These are phyloP conservation scores for Rhagoletis zephyria DNA, from an alignment of 1,140 invertebrate species.

Conservation along the genomic window DNA sequence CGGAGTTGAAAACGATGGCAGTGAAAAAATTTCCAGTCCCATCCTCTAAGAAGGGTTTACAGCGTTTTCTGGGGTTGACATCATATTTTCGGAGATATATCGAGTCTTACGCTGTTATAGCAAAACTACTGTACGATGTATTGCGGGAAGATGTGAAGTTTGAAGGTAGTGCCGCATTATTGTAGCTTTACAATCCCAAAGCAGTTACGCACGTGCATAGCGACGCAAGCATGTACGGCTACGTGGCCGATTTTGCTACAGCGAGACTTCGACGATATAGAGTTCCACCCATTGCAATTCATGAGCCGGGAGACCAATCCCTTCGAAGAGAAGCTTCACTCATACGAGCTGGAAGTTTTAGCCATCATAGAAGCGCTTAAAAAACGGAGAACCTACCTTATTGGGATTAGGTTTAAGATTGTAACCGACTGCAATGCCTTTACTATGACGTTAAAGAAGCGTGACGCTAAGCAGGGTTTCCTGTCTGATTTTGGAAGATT, in stretches of 20 bases:
- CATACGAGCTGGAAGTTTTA: constrained; percentile 63
- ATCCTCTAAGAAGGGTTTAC: no score
- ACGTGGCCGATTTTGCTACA: constrained; percentile 60
- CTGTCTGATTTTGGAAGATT: no score
- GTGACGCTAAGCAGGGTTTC: no score
- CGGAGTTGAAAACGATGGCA: no score
- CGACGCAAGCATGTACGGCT: constrained; percentile 57
- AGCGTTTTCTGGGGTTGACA: no score
- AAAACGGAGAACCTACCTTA: neutral
- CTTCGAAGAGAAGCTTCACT: constrained; percentile 62
- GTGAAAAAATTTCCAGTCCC: no score
- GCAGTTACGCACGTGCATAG: constrained; percentile 55
- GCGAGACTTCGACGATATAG: constrained; percentile 56
- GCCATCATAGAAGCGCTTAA: constrained; percentile 59
- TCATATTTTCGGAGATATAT: no score
- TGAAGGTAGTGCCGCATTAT: constrained; percentile 56
- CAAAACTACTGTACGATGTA: no score
- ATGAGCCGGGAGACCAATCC: constrained; percentile 68
- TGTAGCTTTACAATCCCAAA: constrained; percentile 62
- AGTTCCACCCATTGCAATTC: constrained; percentile 43
- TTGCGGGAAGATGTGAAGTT: no score
- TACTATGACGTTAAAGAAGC: neutral
- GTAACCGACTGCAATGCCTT: constrained; percentile 66
- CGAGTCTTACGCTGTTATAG: no score
- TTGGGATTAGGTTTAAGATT: neutral